Percentiles rank a stretch among this genome's conserved stretches.
Conservation (phyloP, 2,113 vertebrate species). For the Atherinomorus stipes region DNA sequence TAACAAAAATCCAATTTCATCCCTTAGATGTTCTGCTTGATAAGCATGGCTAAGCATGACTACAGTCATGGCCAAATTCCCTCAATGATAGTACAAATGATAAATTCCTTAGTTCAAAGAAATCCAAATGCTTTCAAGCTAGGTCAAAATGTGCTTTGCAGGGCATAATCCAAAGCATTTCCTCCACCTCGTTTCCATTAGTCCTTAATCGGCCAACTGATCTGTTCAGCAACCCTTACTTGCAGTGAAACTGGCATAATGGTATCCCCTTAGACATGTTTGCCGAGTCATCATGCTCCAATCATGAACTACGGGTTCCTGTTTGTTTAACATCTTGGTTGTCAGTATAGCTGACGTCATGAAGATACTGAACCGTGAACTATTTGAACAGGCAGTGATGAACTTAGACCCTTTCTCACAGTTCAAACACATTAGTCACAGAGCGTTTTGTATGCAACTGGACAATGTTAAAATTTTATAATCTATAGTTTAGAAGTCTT, state of each 20-base stretch:
- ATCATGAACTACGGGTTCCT: constrained; percentile 22
- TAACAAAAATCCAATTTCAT: neutral
- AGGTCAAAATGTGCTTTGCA: neutral
- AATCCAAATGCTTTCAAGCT: neutral
- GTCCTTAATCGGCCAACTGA: neutral
- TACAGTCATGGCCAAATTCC: neutral
- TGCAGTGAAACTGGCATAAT: neutral
- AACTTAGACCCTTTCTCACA: neutral
- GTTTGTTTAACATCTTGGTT: constrained; percentile 27
- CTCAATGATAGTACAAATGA: neutral
- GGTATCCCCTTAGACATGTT: constrained; percentile 4
- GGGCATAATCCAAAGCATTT: neutral
- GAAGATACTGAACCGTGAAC: constrained; percentile 1
- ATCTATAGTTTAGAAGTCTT: neutral
- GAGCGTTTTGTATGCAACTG: neutral
- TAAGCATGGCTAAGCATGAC: neutral
- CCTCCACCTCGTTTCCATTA: neutral
- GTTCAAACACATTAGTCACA: neutral
- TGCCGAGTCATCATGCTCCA: constrained; percentile 18
- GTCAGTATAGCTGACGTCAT: constrained; percentile 7
- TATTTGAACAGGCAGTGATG: constrained; percentile 30
- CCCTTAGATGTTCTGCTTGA: neutral
- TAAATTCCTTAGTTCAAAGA: neutral
- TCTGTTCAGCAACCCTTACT: constrained; percentile 5
- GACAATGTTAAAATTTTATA: neutral